Evolutionary conservation across 37 sponge, comb jelly and placozoan species (phyloP), one percentile per base, ranked within the genome.

Genomic region (Haliclona indistincta): DNA sequence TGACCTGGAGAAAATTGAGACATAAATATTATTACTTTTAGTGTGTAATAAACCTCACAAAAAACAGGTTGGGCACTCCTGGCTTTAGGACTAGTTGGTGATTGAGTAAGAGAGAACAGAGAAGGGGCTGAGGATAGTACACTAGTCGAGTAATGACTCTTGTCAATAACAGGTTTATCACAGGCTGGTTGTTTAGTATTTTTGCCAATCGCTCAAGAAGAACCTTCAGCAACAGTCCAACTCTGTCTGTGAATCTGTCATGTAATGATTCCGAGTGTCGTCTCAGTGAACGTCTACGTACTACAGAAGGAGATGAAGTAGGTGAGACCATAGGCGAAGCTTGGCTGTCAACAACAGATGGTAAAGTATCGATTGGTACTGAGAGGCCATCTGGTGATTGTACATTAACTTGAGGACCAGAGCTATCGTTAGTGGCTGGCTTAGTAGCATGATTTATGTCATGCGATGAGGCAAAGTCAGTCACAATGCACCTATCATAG

Each of bases 61-160:
- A 38, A 61, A 69, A 56, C 0, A 93, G 77, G 60, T 89, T 78
- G 0, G 90, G 94, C 0, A 82, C 76, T 1, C 87, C 90, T 20
- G 71, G 70, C 33, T 53, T 78, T 33, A 93, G 70, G 17, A 78
- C 69, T 33, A 89, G 86, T 32, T 84, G 76, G 51, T 86, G 88
- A 51, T 84, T 85, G 65, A 93, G 87, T 10, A 93, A 79, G 3
- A 76, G 64, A 11, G 90, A 85, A 7, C 86, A 47, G 0, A 93
- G 69, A 41, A 93, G 75, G 3, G 94, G 94, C 51, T 93, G 94
- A 11, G 90, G 94, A 67, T 79, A 93, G 52, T 77, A 76, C 4
- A 83, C 80, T 47, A 93, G 54, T 0, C 90, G 74, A 51, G 86
- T 49, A 20, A 93, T 38, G 36, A 89, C 53, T 51, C 47, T 52